Percentiles rank a stretch among this genome's conserved stretches.
Evolutionary conservation across 1,140 invertebrate genomes (phyloP).

Genomic region (Drosophila takahashii): DNA sequence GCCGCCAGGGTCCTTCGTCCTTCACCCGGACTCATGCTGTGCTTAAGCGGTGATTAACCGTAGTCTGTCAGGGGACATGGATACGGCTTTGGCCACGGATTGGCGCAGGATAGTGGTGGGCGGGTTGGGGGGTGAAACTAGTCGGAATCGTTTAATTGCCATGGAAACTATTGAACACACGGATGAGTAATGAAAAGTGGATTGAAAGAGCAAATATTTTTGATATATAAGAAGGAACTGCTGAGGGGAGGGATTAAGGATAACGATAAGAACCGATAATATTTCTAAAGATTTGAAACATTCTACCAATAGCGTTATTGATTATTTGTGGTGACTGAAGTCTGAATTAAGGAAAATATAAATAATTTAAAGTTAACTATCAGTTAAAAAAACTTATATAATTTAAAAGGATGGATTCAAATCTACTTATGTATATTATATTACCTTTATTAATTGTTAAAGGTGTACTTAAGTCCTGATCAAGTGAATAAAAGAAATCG

Average conservation of each 20-base stretch:
- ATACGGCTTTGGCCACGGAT: constrained; percentile 36
- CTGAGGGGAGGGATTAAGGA: constrained; percentile 20
- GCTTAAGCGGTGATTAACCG: constrained; percentile 70
- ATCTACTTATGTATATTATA: no score
- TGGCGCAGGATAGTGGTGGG: constrained; percentile 1
- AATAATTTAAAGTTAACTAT: not conserved
- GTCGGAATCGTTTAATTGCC: constrained; percentile 38
- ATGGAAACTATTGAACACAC: constrained; percentile 27
- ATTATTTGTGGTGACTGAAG: not conserved
- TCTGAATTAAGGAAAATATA: not conserved
- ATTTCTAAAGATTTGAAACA: not conserved
- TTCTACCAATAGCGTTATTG: not conserved
- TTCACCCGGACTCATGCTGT: constrained; percentile 47
- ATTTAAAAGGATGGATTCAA: no score
- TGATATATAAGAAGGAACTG: constrained; percentile 6
- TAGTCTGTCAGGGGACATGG: constrained; percentile 53
- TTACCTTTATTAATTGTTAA: no score
- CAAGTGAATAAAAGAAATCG: no score
- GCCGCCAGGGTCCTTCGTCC: constrained; percentile 22
- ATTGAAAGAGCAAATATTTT: constrained; percentile 49
- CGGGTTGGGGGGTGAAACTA: constrained; percentile 1
- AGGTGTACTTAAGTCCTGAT: no score
- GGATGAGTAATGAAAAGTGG: constrained; percentile 39
- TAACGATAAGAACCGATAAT: no score
- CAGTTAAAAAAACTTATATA: no score